These are phyloP conservation scores for Rhyzopertha dominica DNA, from an alignment of 1,140 invertebrate genomes.

Conservation along the genomic window DNA sequence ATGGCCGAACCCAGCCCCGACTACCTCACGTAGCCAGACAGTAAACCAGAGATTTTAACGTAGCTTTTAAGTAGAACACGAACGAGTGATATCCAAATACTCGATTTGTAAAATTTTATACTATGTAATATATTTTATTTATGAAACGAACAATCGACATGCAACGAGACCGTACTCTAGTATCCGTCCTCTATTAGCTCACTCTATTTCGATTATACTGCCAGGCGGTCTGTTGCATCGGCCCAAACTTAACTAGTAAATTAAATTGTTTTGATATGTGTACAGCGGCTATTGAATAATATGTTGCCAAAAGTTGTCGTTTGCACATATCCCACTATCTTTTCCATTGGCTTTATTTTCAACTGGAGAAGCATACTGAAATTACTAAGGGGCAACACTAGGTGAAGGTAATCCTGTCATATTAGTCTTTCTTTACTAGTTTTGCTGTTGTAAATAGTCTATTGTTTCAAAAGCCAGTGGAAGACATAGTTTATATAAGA, in stretches of 20 bases:
- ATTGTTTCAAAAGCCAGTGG: constrained; percentile 39
- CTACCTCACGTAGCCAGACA: constrained; percentile 57
- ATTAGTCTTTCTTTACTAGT: constrained; percentile 16
- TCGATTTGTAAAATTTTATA: constrained; percentile 19
- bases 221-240: no score
- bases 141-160: constrained; percentile 13
- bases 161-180: constrained; percentile 3
- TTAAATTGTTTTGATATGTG: constrained; percentile 25
- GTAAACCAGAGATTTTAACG: constrained; percentile 16
- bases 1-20: constrained; percentile 73
- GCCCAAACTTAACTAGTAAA: no score
- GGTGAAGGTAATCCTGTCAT: no score
- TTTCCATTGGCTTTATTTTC: constrained; percentile 42
- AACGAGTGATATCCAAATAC: constrained; percentile 14
- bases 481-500: constrained; percentile 43
- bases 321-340: constrained; percentile 36
- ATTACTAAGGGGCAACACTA: no score
- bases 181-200: constrained; percentile 5
- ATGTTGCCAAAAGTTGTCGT: constrained; percentile 17
- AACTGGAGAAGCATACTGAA: no score
- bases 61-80: not conserved
- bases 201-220: no score
- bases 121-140: constrained; percentile 7
- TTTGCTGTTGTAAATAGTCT: constrained; percentile 29
- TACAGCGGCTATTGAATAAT: constrained; percentile 13